Evolutionary conservation across 2,888 invertebrate genomes (phyloP).

Genomic region (Linyphia triangularis): DNA sequence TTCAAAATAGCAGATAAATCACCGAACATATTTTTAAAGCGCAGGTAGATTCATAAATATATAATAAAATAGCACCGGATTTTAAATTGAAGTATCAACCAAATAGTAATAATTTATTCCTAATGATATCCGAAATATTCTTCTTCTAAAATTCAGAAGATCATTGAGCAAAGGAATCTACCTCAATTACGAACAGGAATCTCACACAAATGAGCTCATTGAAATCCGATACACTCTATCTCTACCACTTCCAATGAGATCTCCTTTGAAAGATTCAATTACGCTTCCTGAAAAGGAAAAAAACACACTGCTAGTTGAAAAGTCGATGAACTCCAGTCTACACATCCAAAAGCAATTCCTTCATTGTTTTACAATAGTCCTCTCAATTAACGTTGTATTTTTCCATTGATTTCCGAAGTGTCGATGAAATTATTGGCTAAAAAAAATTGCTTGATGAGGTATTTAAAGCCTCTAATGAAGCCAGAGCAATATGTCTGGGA

Average conservation of each 20-base stretch:
- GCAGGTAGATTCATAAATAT: too few species aligned
- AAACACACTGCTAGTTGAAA: background rate
- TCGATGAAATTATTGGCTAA: background rate
- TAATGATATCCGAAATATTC: too few species aligned
- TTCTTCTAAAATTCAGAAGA: too few species aligned
- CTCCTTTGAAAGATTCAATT: constrained; percentile 15
- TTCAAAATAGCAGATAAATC: too few species aligned
- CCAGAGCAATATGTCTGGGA: background rate
- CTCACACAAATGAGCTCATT: background rate
- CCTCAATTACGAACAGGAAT: background rate
- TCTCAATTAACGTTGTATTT: background rate
- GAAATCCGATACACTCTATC: constrained; percentile 15
- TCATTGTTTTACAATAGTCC: constrained; percentile 28
- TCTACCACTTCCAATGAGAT: background rate
- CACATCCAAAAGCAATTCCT: background rate
- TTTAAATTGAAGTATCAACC: too few species aligned
- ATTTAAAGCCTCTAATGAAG: constrained; percentile 14
- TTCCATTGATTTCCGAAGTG: background rate
- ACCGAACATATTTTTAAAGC: too few species aligned
- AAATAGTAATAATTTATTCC: too few species aligned
- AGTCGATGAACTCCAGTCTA: background rate
- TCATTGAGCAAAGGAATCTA: too few species aligned
- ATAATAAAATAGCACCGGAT: too few species aligned
- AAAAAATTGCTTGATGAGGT: constrained; percentile 11
- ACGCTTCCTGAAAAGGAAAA: background rate